Percentiles rank a stretch among this genome's conserved stretches.
Evolutionary conservation across 37 sponge, comb jelly and placozoan species (phyloP).

Genomic region (Oopsacas minuta): DNA sequence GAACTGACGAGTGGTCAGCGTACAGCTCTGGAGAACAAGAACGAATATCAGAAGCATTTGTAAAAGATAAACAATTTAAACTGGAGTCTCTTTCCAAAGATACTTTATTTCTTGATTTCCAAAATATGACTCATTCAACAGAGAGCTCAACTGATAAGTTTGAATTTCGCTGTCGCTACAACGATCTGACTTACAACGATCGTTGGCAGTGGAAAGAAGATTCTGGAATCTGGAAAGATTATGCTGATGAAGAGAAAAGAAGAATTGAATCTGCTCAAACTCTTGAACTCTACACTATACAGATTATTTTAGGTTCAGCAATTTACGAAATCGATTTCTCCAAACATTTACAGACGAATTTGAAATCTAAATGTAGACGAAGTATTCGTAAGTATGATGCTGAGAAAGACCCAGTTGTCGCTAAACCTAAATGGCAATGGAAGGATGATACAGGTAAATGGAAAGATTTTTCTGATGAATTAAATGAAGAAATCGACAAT

Average conservation of each 20-base stretch:
- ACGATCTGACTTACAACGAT: background rate
- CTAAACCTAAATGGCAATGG: background rate
- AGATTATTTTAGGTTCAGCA: background rate
- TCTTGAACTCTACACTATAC: background rate
- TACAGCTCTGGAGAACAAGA: constrained; percentile 10
- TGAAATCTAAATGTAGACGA: background rate
- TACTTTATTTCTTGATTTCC: background rate
- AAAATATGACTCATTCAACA: background rate
- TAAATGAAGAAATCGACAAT: background rate
- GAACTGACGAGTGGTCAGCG: background rate
- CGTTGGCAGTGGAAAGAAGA: background rate
- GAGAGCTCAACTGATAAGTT: background rate
- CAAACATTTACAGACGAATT: background rate
- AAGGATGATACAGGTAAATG: constrained; percentile 7
- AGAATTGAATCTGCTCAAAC: background rate
- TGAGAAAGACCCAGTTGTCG: background rate
- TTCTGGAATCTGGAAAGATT: background rate
- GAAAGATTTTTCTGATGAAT: background rate
- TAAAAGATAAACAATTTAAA: background rate
- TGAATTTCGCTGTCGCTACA: background rate
- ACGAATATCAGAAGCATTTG: background rate
- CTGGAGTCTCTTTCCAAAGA: background rate
- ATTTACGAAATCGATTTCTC: background rate
- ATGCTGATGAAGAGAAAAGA: background rate
- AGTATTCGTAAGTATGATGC: background rate